Percentiles rank a stretch among this genome's conserved stretches.
phyloP scores from a whole-genome alignment of 2,888 invertebrate genomes.

The Synergus laeviventris region DNA sequence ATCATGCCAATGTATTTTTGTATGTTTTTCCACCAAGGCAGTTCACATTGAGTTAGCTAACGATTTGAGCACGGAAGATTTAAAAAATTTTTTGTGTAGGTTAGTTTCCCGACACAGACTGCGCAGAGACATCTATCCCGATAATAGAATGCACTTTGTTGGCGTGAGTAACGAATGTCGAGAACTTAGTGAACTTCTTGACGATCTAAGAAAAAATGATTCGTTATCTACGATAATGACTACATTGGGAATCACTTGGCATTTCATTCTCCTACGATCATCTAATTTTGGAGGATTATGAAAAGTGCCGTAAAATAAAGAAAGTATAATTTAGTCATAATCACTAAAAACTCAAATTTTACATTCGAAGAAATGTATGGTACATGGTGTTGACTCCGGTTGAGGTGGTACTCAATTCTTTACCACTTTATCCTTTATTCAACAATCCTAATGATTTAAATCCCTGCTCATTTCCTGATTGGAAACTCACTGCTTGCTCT shows the following conservation, averaged over 20 bases:
- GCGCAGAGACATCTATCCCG: slow-evolving; percentile 49
- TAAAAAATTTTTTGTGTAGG: slow-evolving; percentile 51
- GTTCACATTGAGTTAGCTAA: slow-evolving; percentile 47
- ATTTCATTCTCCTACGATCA: not conserved
- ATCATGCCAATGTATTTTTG: slow-evolving; percentile 41
- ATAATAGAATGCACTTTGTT: slow-evolving; percentile 57
- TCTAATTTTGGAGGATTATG: too few species aligned
- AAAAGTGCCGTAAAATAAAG: too few species aligned
- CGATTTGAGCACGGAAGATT: slow-evolving; percentile 50
- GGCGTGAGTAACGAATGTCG: slow-evolving; percentile 41
- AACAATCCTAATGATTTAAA: too few species aligned
- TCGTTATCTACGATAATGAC: not conserved
- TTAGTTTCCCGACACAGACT: slow-evolving; percentile 54
- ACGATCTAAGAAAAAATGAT: not conserved
- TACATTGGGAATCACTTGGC: not conserved
- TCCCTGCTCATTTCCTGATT: too few species aligned
- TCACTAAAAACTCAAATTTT: too few species aligned
- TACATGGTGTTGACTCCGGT: too few species aligned
- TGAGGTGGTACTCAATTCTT: too few species aligned
- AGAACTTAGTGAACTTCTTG: slow-evolving; percentile 18
- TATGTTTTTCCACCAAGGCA: slow-evolving; percentile 42
- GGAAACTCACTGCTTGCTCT: too few species aligned
- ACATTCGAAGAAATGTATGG: too few species aligned
- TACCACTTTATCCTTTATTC: too few species aligned
- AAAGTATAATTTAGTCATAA: not conserved